Base-by-base conservation (phyloP, 2,888 invertebrate species). In the Nezara viridula region DNA sequence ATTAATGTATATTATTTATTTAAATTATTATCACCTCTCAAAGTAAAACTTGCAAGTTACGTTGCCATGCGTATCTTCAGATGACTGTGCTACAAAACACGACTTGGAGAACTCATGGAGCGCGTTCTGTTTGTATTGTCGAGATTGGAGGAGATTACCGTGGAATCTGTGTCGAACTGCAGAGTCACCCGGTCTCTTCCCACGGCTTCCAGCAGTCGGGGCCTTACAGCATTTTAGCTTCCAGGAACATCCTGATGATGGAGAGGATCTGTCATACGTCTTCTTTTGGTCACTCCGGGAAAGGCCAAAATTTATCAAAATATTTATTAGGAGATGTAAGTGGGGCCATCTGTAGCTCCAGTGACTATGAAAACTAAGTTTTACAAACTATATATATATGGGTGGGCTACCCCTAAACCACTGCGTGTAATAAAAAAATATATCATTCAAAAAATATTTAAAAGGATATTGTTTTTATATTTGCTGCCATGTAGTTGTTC, bases 151-250 rank as follows among this genome's bases (percentile, higher is more conserved):
- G 44, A 81, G 44, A 81, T 81, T 81, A 81, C 44, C 44, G 81
- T 81, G 81, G 81, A 81, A 81, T 81, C 81, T 81, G 47, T 44
- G 81, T 44, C 81, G 44, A 44, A 81, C 4, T 81, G 81, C 81
- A 24, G 81, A 40, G 81, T 81, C 81, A 81, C 81, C 81, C 44
- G 44, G 81, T 7, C n/a, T 81, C 81, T 81, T 81, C 81, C 81
- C 81, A 81, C 81, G 81, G 44, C 44, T 47, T 81, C 81, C 44
- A 81, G 24, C 44, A 12, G 24, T 21, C 44, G 14, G 44, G 24
- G 4, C 4, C 81, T 44, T 40, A 44, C 81, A 37, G 19, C 66
- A 37, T 73, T 73, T 73, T 37, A 12, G 19, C 16, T 81, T 81
- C 44, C 81, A 47, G 44, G 81, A 81, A 81, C 44, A 24, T 32